A percentile compares a stretch with the other conserved stretches of the same genome.
Conservation (phyloP, 2,888 invertebrate species). For the Actias luna region DNA sequence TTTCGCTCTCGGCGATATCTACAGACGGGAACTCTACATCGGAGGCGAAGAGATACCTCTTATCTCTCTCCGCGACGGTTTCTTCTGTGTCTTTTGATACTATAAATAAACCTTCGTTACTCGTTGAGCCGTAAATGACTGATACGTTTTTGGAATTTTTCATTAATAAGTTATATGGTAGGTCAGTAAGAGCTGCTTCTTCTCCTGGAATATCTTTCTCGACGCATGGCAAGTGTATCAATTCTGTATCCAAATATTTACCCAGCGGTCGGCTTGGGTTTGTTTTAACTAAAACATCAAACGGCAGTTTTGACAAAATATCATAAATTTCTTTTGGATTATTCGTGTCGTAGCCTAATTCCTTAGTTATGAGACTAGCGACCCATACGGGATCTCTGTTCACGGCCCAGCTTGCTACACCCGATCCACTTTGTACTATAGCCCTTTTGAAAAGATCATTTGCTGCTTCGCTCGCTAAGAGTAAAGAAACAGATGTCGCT, state of each 20-base stretch:
- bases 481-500: constrained; percentile 54
- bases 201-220: constrained; percentile 56
- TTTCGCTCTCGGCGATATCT: constrained; percentile 45
- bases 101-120: constrained; percentile 59
- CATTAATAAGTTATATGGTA: constrained; percentile 59
- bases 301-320: constrained; percentile 51
- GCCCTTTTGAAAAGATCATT: constrained; percentile 62
- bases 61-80: constrained; percentile 46
- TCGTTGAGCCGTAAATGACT: constrained; percentile 58
- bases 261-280: constrained; percentile 53
- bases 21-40: constrained; percentile 60
- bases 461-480: constrained; percentile 56
- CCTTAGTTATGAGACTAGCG: constrained; percentile 61
- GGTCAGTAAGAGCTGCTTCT: constrained; percentile 58
- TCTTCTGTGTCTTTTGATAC: constrained; percentile 37
- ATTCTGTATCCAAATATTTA: constrained; percentile 62
- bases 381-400: constrained; percentile 61
- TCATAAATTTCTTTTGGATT: constrained; percentile 62
- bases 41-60: constrained; percentile 61
- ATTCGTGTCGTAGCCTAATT: constrained; percentile 52
- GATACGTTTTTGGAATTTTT: constrained; percentile 50
- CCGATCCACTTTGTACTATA: constrained; percentile 68
- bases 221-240: constrained; percentile 65
- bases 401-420: constrained; percentile 62
- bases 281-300: constrained; percentile 45